phyloP scores from a whole-genome alignment of 2,797 vertebrate species.

The Falco cherrug region DNA sequence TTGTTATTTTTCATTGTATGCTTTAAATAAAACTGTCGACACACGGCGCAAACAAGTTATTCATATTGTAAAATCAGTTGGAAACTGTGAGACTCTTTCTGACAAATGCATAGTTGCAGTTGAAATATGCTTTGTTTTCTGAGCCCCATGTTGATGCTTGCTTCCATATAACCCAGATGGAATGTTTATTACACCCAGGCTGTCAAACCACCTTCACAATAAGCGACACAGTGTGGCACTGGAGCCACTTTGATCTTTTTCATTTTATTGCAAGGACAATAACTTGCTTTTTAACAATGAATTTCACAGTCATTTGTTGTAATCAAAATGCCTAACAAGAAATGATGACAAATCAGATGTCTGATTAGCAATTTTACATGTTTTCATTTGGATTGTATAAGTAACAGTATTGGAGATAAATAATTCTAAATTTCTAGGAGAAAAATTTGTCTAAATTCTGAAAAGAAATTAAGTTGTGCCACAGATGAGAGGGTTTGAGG shows the following conservation, averaged over 20 bases:
- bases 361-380: neutral
- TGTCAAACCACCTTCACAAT: constrained; percentile 13
- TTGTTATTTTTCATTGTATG: constrained; percentile 18
- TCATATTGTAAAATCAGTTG: neutral
- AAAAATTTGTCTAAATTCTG: neutral
- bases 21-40: constrained; percentile 34
- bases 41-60: neutral
- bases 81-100: neutral
- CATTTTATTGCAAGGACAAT: constrained; percentile 26
- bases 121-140: constrained; percentile 47
- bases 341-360: neutral
- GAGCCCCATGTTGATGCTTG: neutral
- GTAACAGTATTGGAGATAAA: neutral
- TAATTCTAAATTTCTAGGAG: neutral
- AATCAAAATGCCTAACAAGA: neutral
- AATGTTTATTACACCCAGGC: constrained; percentile 11
- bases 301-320: neutral
- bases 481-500: neutral
- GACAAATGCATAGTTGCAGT: neutral
- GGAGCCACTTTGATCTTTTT: neutral
- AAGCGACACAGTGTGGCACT: neutral
- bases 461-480: neutral
- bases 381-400: neutral
- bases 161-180: neutral
- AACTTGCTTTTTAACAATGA: neutral